A percentile compares a stretch with the other conserved stretches of the same genome.
These are phyloP conservation scores for Brachionus rubens DNA, from an alignment of 1,140 invertebrate genomes.

Conservation along the genomic window DNA sequence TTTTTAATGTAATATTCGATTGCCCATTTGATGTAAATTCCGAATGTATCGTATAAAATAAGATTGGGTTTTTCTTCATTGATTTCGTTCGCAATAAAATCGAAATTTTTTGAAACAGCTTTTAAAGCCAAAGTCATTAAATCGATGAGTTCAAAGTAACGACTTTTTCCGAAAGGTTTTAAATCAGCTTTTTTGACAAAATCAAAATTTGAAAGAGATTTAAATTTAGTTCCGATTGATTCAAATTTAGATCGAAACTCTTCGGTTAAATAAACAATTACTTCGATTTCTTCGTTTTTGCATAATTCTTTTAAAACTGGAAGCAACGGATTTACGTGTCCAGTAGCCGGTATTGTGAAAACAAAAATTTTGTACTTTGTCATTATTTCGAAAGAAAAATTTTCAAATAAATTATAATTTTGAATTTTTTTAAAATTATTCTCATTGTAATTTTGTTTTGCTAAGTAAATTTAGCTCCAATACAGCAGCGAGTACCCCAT, in stretches of 20 bases:
- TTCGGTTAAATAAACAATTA: constrained; percentile 15
- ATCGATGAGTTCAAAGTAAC: constrained; percentile 20
- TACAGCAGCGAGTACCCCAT: no score
- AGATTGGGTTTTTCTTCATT: constrained; percentile 27
- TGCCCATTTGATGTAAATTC: constrained; percentile 26
- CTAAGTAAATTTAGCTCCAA: no score
- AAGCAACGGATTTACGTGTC: constrained; percentile 14
- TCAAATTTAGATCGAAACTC: constrained; percentile 20
- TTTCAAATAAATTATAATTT: no score
- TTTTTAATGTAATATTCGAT: constrained; percentile 9
- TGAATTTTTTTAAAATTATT: no score
- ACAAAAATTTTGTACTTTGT: constrained; percentile 4
- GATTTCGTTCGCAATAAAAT: constrained; percentile 13
- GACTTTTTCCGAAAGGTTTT: constrained; percentile 8
- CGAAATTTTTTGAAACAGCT: neutral
- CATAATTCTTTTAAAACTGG: constrained; percentile 9
- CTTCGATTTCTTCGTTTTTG: neutral
- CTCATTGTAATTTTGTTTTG: no score
- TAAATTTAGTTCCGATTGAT: constrained; percentile 15
- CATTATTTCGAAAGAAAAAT: neutral
- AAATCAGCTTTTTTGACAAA: constrained; percentile 33
- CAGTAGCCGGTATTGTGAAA: neutral
- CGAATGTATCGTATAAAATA: constrained; percentile 36
- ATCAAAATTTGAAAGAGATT: constrained; percentile 9
- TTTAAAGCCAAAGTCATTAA: constrained; percentile 7